Evolutionary conservation across 2,113 vertebrate genomes (phyloP), one percentile per base, ranked within the genome.

Genomic region (Brachyistius frenatus): DNA sequence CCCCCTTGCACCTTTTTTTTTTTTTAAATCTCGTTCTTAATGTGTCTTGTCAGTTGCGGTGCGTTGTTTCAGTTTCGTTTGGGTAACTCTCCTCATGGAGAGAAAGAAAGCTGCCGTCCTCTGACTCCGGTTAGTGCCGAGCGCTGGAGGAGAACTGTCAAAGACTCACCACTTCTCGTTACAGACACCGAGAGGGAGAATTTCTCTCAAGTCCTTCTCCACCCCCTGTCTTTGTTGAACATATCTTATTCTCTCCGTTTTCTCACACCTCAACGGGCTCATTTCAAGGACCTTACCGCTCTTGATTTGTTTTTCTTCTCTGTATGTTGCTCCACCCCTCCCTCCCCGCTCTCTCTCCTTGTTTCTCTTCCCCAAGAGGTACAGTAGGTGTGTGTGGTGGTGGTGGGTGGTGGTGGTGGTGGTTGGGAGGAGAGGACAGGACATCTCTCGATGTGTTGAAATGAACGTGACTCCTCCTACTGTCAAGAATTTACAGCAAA

Each of bases 351-450:
- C 47, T 73, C 86, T 85, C 90, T 88, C 73, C 53, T 67, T 53
- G 9, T 74, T 74, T 80, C 89, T 78, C 88, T 80, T 78, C 66
- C 81, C 86, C 80, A 73, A 72, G 89, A 91, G 91, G 88, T 90
- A 80, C 82, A 87, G 90, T 91, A 91, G 87, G 87, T 93, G 91
- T 88, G 80, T 81, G 86, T 78, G 75, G 87, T 89, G 83, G n/a
- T n/a, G 72, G 80, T 86, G 84, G 80, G n/a, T 5, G 9, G 82
- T 61, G 16, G 44, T 32, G 54, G n/a, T 37, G 66, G 60, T 65
- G 69, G 72, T 39, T 23, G 23, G 56, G 30, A 5, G 32, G 62
- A 56, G 69, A 74, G 53, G 73, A 63, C 54, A 80, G 79, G 70
- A 86, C 76, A 81, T 91, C 77, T 88, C 83, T 74, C 41, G 87